phyloP scores from a whole-genome alignment of 2,797 vertebrate genomes.

The Brotula barbata region DNA sequence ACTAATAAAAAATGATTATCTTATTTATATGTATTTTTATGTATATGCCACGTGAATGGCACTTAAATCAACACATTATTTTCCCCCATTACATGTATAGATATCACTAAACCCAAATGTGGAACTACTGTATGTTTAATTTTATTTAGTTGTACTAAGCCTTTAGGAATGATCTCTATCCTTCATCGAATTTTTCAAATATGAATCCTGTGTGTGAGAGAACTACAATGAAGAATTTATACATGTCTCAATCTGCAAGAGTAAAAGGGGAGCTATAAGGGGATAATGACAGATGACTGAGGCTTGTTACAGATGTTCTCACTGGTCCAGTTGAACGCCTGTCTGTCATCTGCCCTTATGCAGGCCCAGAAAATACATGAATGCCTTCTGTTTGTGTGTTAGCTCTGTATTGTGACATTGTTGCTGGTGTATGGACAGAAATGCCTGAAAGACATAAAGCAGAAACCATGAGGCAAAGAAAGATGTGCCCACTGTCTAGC shows the following conservation, averaged over 20 bases:
- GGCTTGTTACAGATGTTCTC: constrained; percentile 51
- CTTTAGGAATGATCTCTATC: too few relatives aligned
- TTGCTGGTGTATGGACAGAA: constrained; percentile 39
- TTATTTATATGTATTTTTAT: too few relatives aligned
- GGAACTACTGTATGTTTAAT: too few relatives aligned
- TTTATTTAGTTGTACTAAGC: too few relatives aligned
- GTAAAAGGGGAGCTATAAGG: constrained; percentile 27
- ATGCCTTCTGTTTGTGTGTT: constrained; percentile 49
- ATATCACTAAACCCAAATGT: too few relatives aligned
- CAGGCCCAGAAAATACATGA: constrained; percentile 51
- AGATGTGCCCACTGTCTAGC: constrained; percentile 42
- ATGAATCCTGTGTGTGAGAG: too few relatives aligned
- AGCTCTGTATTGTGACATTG: constrained; percentile 41
- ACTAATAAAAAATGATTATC: too few relatives aligned
- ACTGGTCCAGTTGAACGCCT: constrained; percentile 49
- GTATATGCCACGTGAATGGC: too few relatives aligned
- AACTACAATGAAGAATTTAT: not conserved
- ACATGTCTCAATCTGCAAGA: constrained; percentile 21
- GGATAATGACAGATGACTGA: constrained; percentile 51
- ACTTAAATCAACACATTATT: too few relatives aligned
- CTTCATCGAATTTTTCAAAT: too few relatives aligned
- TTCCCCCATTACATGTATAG: too few relatives aligned
- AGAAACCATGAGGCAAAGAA: constrained; percentile 37
- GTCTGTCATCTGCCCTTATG: constrained; percentile 22
- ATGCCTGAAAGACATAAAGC: constrained; percentile 37